Evolutionary conservation across 2,113 vertebrate species (phyloP), one percentile per base, ranked within the genome.

Genomic region (Microtus ochrogaster): DNA sequence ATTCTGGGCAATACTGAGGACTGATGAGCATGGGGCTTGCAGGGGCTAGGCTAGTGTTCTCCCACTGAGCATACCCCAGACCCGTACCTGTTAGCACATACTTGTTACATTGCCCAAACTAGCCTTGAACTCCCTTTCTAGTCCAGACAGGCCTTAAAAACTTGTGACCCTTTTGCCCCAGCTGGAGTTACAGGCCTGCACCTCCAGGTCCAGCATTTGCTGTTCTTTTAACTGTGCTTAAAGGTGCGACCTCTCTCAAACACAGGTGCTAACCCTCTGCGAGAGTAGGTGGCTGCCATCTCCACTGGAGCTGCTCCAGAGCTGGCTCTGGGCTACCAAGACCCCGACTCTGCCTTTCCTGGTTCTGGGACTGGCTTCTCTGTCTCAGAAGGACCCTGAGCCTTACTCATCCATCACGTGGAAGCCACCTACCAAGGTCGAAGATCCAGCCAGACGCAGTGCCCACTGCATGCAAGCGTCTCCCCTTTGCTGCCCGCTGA

Each of bases 401-500:
- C 21, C 28, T 0, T 3, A 65, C 30, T 68, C 84, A 74, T 81
- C 84, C 77, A 78, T 49, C 17, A 47, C 1, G 21, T 90, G 16
- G n/a, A 82, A 89, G 90, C 61, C n/a, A 96, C 41, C 8, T 11
- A 7, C 26, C 68, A n/a, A 73, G 49, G n/a, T 74, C 6, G 19
- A 30, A 2, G 44, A 68, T 1, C 12, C 2, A 14, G 65, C 81
- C 73, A 90, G 77, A 89, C 7, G 44, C 41, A 8, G 66, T 39
- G 21, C 72, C 87, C 83, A 41, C 89, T 17, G 70, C 96, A 49
- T 17, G 70, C 96, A 49, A 88, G 85, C 36, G 77, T 83, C 85
- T 84, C 84, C 94, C 96, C 95, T 97, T 91, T 77, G 49, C 89
- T 66, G 63, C 0, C 44, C 28, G 97, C 94, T 76, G 72, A 96